Percentiles rank a stretch among this genome's conserved stretches.
Evolutionary conservation across 2,888 invertebrate genomes (phyloP).

Genomic region (Coelopa pilipes): DNA sequence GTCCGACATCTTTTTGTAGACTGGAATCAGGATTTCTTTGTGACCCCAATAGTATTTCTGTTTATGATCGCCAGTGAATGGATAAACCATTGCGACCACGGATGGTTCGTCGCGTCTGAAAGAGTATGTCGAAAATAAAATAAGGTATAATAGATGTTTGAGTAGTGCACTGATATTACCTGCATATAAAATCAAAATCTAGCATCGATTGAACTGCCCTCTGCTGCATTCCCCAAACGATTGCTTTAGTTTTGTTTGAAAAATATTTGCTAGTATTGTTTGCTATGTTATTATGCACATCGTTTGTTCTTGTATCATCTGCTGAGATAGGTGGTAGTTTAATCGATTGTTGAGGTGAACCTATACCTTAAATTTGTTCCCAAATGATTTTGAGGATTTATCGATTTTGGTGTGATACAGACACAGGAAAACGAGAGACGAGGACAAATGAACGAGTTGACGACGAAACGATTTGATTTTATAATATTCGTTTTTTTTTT

Average conservation of each 20-base stretch:
- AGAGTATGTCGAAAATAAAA: conserved; percentile 15
- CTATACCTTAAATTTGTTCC: conserved; percentile 55
- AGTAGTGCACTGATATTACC: conserved; percentile 50
- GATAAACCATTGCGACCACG: conserved; percentile 97
- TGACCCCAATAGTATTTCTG: conserved; percentile 99
- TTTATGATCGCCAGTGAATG: conserved; percentile 98
- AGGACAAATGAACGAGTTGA: conserved; percentile 40
- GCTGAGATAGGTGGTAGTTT: conserved; percentile 68
- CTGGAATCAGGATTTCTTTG: conserved; percentile 92
- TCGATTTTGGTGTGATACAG: conserved; percentile 43
- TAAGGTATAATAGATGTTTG: neutral
- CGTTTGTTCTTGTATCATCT: conserved; percentile 59
- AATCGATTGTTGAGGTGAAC: conserved; percentile 65
- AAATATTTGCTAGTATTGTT: conserved; percentile 73
- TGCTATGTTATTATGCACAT: conserved; percentile 54
- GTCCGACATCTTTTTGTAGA: conserved; percentile 97
- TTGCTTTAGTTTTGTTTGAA: conserved; percentile 85
- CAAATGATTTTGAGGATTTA: conserved; percentile 46
- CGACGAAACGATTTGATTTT: conserved; percentile 30
- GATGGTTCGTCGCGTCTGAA: conserved; percentile 88
- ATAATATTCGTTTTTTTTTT: conserved; percentile 22
- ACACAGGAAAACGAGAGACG: conserved; percentile 34
- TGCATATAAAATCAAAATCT: conserved; percentile 67
- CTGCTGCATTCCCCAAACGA: conserved; percentile 99
- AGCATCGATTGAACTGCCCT: conserved; percentile 84